Conservation (phyloP, 30 jellyfish, hydroid and myxozoan genomes). For the Sanderia malayensis region DNA sequence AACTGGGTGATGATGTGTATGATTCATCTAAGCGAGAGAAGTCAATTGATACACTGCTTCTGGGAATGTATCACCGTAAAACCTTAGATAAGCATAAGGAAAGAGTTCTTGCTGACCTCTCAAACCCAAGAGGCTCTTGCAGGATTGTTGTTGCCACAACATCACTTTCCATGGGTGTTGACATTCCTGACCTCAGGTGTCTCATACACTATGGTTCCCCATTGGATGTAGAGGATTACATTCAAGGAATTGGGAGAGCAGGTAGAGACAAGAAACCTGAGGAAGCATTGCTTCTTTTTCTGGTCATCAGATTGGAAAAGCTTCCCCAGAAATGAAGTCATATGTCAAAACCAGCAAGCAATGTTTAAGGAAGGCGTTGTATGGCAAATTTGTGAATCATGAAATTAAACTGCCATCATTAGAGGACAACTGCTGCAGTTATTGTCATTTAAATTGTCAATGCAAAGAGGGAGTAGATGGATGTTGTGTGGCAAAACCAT, state of each 20-base stretch:
- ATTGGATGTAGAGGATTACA: constrained; percentile 13
- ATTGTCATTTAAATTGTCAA: constrained; percentile 1
- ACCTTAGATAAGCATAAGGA: constrained; percentile 8
- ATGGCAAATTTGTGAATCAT: constrained; percentile 4
- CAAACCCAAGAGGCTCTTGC: constrained; percentile 23
- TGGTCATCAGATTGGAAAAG: constrained; percentile 9
- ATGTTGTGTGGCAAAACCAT: neutral
- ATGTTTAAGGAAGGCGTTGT: neutral
- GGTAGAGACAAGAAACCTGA: constrained; percentile 11
- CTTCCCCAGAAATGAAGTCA: constrained; percentile 14
- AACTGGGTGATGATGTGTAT: constrained; percentile 21
- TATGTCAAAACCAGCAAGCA: neutral
- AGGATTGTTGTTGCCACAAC: constrained; percentile 28
- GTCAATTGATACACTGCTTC: neutral
- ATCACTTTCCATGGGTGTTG: constrained; percentile 28
- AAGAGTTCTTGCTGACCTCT: constrained; percentile 7
- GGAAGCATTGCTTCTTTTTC: neutral
- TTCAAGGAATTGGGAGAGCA: constrained; percentile 39
- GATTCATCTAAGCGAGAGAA: constrained; percentile 7
- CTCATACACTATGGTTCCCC: constrained; percentile 17
- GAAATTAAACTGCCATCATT: constrained; percentile 19
- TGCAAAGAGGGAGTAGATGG: constrained; percentile 15
- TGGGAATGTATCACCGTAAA: constrained; percentile 20
- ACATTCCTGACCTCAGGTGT: constrained; percentile 13
- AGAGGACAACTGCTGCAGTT: constrained; percentile 9